A percentile compares a stretch with the other conserved stretches of the same genome.
These are phyloP conservation scores for Squalus acanthias DNA, from an alignment of 2,797 vertebrate genomes.

Conservation along the genomic window DNA sequence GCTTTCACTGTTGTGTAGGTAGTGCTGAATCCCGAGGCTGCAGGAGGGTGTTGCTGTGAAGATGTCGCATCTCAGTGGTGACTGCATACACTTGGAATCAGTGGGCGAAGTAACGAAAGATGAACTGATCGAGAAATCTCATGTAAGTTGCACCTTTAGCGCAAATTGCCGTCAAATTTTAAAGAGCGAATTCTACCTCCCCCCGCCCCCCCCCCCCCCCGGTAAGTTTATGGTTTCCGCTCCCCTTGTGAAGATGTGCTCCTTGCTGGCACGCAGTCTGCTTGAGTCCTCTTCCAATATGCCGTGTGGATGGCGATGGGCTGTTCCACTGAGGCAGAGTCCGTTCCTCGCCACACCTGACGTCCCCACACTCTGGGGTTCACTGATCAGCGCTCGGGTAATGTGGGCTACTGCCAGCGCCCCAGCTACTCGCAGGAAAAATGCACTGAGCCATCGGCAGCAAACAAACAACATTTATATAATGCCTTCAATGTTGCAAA, in stretches of 20 bases:
- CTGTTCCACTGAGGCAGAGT: background rate
- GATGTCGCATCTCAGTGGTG: conserved; percentile 71
- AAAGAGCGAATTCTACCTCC: background rate
- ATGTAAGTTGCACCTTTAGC: conserved; percentile 67
- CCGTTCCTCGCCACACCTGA: background rate
- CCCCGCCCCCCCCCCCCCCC: too few relatives aligned
- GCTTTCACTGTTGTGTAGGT: conserved; percentile 34
- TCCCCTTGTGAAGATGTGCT: background rate
- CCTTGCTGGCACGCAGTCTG: background rate
- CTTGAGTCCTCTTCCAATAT: background rate
- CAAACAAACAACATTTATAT: background rate
- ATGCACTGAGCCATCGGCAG: background rate
- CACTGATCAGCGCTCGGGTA: background rate
- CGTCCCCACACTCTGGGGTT: background rate
- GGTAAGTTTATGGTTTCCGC: background rate
- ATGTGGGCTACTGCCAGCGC: background rate
- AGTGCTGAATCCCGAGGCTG: conserved; percentile 37
- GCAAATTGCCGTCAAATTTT: background rate
- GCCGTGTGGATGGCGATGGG: background rate
- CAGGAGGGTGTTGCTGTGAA: conserved; percentile 47
- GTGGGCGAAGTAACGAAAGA: conserved; percentile 98
- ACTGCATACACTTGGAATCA: conserved; percentile 88
- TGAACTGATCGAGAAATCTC: conserved; percentile 92
- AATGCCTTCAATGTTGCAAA: background rate
- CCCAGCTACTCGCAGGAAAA: background rate